Conservation (phyloP, 1,140 invertebrate genomes). For the Antheraea pernyi region DNA sequence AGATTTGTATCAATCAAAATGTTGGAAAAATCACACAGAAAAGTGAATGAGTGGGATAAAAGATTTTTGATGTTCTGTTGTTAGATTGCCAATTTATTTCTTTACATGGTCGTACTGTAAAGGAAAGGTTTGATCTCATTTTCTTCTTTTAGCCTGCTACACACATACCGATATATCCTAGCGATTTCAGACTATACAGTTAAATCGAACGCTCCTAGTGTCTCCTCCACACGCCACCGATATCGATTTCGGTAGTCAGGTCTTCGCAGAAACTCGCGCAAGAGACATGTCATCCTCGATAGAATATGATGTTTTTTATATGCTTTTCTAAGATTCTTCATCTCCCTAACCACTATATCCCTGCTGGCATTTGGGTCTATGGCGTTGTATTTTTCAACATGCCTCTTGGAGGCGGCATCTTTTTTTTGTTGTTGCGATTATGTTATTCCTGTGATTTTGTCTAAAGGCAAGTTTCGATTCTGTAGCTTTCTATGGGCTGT, state of each 20-base stretch:
- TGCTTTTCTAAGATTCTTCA: not conserved
- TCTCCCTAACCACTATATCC: not conserved
- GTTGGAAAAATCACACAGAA: too few relatives aligned
- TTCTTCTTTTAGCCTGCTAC: constrained; percentile 9
- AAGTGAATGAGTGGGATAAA: too few relatives aligned
- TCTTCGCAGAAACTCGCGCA: constrained; percentile 15
- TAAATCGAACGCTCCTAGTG: constrained; percentile 11
- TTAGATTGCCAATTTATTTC: too few relatives aligned
- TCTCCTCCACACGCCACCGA: constrained; percentile 14
- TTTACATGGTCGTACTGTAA: too few relatives aligned
- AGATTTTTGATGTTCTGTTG: too few relatives aligned
- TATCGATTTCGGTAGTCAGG: constrained; percentile 6
- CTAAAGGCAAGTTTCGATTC: too few relatives aligned
- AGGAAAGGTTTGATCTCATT: too few relatives aligned
- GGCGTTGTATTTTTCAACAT: not conserved
- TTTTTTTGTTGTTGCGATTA: not conserved
- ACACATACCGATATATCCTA: constrained; percentile 9
- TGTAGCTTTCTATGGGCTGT: too few relatives aligned
- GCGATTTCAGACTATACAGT: constrained; percentile 11
- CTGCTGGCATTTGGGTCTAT: not conserved
- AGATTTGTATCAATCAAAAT: too few relatives aligned
- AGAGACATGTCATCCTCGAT: constrained; percentile 16
- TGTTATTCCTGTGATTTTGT: too few relatives aligned
- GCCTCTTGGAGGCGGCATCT: not conserved
- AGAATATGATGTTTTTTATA: constrained; percentile 2